Conservation (phyloP, 2,888 invertebrate species). For the Coremacera marginata region DNA sequence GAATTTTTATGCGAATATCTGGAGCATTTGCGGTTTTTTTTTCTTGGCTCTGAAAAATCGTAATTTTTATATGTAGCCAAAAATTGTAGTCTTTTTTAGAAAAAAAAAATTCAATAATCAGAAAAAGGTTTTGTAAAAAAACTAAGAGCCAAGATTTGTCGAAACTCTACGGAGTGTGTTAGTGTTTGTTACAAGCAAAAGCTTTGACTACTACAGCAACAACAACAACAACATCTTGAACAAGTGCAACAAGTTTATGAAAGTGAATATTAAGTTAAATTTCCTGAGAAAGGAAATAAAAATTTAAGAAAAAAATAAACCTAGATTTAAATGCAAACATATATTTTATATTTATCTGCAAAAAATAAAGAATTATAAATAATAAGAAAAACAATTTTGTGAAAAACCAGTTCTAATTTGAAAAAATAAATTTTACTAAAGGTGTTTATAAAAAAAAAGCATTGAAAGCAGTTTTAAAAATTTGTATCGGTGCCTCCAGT, state of each 20-base stretch:
- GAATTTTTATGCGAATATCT: conserved; percentile 2
- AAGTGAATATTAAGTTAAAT: background rate
- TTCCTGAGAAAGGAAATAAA: too few species aligned
- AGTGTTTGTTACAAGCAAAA: background rate
- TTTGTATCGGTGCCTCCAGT: too few species aligned
- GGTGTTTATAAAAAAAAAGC: too few species aligned
- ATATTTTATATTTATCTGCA: too few species aligned
- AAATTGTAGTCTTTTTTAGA: background rate
- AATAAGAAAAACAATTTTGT: background rate
- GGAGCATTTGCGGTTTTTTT: background rate
- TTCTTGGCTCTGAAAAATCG: background rate
- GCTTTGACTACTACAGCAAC: background rate
- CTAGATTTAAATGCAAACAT: too few species aligned
- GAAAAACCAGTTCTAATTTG: background rate
- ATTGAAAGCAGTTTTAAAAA: too few species aligned
- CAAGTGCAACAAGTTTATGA: background rate
- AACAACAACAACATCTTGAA: conserved; percentile 1
- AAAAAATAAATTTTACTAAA: background rate
- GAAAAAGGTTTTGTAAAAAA: too few species aligned
- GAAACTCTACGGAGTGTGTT: background rate
- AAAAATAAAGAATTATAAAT: background rate
- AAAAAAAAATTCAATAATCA: background rate
- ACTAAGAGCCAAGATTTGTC: too few species aligned
- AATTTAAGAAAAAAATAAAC: too few species aligned
- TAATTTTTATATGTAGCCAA: background rate